phyloP scores from a whole-genome alignment of 2,797 vertebrate genomes.

The Rhinogobio ventralis region DNA sequence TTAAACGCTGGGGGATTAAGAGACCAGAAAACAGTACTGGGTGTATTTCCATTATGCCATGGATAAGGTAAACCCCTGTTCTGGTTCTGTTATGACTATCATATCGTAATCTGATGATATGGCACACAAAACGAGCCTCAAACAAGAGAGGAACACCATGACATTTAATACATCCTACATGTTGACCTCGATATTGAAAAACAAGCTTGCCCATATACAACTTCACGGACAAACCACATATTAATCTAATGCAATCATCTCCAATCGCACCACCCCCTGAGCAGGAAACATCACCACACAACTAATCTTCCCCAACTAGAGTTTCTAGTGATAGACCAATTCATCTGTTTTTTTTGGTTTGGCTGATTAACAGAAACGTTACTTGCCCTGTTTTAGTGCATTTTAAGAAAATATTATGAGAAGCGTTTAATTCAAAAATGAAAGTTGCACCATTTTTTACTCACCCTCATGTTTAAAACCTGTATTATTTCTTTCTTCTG shows the following conservation, averaged over 20 bases:
- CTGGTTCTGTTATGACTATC: not conserved
- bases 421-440: not conserved
- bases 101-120: not conserved
- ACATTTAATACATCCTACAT: slow-evolving; percentile 44
- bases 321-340: not conserved
- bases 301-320: not conserved
- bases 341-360: not conserved
- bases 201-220: slow-evolving; percentile 9
- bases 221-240: slow-evolving; percentile 19
- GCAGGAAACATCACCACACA: not conserved
- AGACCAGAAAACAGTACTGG: slow-evolving; percentile 9
- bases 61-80: slow-evolving; percentile 5
- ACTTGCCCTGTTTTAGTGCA: not conserved
- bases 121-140: not conserved
- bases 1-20: slow-evolving; percentile 8
- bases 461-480: not conserved
- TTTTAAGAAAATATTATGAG: not conserved
- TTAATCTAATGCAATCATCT: slow-evolving; percentile 13
- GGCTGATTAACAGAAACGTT: not conserved
- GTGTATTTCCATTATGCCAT: slow-evolving; percentile 14
- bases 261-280: not conserved
- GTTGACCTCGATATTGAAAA: slow-evolving; percentile 9
- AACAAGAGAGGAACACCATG: slow-evolving; percentile 5
- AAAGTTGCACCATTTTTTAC: not conserved
- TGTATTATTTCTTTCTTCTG: not conserved